These are phyloP conservation scores for Pangasianodon hypophthalmus DNA, from an alignment of 2,113 vertebrate genomes.

Conservation along the genomic window DNA sequence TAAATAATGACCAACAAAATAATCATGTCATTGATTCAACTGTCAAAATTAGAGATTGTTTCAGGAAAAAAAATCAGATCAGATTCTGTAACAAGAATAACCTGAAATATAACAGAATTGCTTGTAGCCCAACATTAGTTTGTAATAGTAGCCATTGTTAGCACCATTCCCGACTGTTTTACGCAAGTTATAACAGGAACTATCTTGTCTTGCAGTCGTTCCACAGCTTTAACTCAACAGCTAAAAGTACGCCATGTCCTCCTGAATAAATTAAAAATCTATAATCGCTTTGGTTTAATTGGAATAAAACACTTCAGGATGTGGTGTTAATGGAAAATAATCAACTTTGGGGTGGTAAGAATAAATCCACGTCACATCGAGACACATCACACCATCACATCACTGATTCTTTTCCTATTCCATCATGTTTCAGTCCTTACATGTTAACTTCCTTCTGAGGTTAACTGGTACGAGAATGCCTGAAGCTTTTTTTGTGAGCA, in stretches of 20 bases:
- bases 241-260: not conserved
- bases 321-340: not conserved
- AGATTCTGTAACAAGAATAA: not conserved
- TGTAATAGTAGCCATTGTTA: not conserved
- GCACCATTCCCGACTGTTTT: not conserved
- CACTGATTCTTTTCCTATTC: not conserved
- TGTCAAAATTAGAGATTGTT: not conserved
- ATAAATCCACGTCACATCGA: not conserved
- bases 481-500: not conserved
- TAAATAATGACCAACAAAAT: not conserved
- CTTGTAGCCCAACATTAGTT: not conserved
- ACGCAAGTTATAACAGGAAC: not conserved
- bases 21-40: not conserved
- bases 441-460: not conserved
- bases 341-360: not conserved
- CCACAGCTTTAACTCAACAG: not conserved
- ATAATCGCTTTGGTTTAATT: not conserved
- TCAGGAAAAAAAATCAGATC: not conserved
- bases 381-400: not conserved
- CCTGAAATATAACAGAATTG: not conserved
- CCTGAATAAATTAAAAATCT: not conserved
- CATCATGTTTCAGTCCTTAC: not conserved
- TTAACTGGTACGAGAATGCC: not conserved
- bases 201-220: not conserved
- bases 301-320: too few relatives aligned